Base-by-base conservation (phyloP, 2,888 invertebrate species). In the Dilophus febrilis region DNA sequence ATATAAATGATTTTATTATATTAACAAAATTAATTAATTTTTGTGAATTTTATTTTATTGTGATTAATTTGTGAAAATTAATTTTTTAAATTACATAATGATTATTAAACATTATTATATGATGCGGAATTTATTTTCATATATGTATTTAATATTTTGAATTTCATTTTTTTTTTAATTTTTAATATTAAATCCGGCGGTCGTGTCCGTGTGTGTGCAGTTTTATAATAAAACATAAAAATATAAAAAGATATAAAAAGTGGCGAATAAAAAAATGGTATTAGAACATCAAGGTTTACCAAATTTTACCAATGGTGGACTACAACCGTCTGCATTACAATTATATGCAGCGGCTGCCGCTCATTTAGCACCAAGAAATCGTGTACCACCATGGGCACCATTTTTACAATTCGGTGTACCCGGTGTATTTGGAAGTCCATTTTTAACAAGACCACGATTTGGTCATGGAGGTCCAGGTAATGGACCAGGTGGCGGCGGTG, bases 251-350 rank as follows among this genome's bases (percentile, higher is more conserved):
- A 7, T 30, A 27, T 27, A 11, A 30, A 12, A 30, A 30, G 11
- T 11, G 30, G n/a, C 27, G 27, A 27, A 27, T 6, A 32, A 32
- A 44, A 61, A 56, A 51, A 75, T 76, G 76, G 75, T 76, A 64
- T 62, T 75, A 57, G 77, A 74, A 56, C 67, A 49, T 46, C 50
- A 48, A 46, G 47, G 44, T 28, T 38, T 48, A 37, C 43, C 46
- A 35, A 47, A 46, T 44, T 38, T 46, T 48, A 59, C 64, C 56
- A 44, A 54, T 44, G 48, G 51, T 45, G 75, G 73, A 50, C 60
- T 78, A 64, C 77, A 77, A 64, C 72, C 76, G 58, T n/a, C n/a
- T n/a, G 74, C 75, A 54, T 63, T 77, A 59, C 74, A 77, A 55
- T 64, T 77, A 50, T 77, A 77, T 58, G 76, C 76, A 53, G 76